Conservation (phyloP, 2,888 invertebrate genomes). For the Coenonympha arcania region DNA sequence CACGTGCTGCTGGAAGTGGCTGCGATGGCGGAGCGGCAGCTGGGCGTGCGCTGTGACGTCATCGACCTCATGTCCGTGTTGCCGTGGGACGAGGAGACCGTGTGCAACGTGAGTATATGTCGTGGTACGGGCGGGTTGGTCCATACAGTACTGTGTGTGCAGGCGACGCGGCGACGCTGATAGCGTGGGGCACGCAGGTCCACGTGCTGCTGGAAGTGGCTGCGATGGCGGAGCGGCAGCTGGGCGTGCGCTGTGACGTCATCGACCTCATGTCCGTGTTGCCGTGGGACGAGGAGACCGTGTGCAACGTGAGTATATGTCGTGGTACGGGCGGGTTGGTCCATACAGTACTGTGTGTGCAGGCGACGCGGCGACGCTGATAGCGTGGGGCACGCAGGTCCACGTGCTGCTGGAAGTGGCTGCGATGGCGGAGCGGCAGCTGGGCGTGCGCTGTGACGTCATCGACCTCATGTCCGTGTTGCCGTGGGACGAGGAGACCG, state of each 20-base stretch:
- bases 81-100: slow-evolving; percentile 96
- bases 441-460: not conserved
- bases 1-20: slow-evolving; percentile 94
- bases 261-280: too few species aligned
- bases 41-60: slow-evolving; percentile 89
- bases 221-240: too few species aligned
- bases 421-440: not conserved
- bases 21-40: slow-evolving; percentile 81
- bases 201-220: too few species aligned
- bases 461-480: not conserved
- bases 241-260: too few species aligned
- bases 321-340: too few species aligned
- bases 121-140: too few species aligned
- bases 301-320: too few species aligned
- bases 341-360: not conserved
- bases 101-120: slow-evolving; percentile 89
- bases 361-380: not conserved
- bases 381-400: not conserved
- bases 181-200: too few species aligned
- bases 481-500: not conserved
- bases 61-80: slow-evolving; percentile 96
- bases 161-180: not conserved
- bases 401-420: not conserved
- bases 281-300: too few species aligned
- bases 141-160: too few species aligned